Percentiles rank a stretch among this genome's conserved stretches.
Conservation (phyloP, 1,140 invertebrate genomes). For the Paracyclopina nana region DNA sequence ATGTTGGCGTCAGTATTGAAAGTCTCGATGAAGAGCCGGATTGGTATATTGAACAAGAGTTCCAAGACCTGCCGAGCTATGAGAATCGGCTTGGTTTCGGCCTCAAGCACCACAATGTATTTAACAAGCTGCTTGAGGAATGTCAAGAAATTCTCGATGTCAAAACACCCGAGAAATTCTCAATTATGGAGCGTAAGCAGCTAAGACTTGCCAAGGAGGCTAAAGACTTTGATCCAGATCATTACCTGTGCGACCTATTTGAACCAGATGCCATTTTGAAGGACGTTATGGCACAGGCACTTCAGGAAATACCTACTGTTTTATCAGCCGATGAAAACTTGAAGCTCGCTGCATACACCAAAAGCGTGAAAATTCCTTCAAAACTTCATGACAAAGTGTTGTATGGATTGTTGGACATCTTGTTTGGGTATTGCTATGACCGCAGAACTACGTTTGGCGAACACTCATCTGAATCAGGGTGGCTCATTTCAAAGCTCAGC, state of each 20-base stretch:
- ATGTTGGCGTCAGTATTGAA: neutral
- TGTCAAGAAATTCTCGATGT: slow-evolving; percentile 1
- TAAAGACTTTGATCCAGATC: neutral
- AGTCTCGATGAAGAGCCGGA: neutral
- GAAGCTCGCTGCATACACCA: neutral
- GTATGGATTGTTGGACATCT: neutral
- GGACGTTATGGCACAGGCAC: neutral
- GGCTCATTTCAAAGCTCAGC: slow-evolving; percentile 1
- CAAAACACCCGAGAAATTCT: neutral
- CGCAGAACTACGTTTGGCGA: neutral
- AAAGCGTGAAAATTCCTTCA: neutral
- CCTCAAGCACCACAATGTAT: neutral
- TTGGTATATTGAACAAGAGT: slow-evolving; percentile 5
- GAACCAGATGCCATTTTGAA: neutral
- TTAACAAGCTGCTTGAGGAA: neutral
- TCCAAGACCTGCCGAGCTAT: neutral
- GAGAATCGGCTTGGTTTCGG: slow-evolving; percentile 2
- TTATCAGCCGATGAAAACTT: neutral
- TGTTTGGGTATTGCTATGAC: slow-evolving; percentile 4
- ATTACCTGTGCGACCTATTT: neutral
- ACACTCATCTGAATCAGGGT: slow-evolving; percentile 6
- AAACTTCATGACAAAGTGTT: neutral
- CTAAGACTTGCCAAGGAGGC: neutral
- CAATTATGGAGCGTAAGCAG: neutral
- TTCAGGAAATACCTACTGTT: neutral